Evolutionary conservation across 2,797 vertebrate species (phyloP).

Genomic region (Squalus acanthias): DNA sequence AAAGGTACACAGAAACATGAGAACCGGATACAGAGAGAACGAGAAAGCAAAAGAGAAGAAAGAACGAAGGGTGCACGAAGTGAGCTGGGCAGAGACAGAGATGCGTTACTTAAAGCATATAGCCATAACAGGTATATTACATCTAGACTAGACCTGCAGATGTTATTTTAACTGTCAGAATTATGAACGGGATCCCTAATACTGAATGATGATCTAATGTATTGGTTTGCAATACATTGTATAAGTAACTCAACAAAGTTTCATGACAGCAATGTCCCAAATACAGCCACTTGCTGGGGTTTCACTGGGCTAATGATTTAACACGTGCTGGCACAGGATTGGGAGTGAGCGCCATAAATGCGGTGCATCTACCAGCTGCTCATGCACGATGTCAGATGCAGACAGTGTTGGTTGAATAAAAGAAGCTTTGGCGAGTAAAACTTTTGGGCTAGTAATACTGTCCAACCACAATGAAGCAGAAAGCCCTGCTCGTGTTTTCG

Average conservation of each 20-base stretch:
- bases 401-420: not conserved
- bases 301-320: not conserved
- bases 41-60: not conserved
- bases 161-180: not conserved
- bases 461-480: not conserved
- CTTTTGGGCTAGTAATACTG: not conserved
- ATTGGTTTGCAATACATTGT: not conserved
- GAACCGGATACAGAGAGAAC: not conserved
- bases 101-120: not conserved
- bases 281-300: not conserved
- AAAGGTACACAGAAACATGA: not conserved
- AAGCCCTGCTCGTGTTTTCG: not conserved
- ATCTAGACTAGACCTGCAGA: not conserved
- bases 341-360: not conserved
- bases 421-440: not conserved
- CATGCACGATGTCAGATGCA: not conserved
- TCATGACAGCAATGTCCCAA: not conserved
- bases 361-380: not conserved
- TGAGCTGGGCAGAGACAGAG: not conserved
- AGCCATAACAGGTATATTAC: not conserved
- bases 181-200: not conserved
- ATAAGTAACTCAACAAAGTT: slow-evolving; percentile 5
- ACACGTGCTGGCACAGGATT: not conserved
- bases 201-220: too few species aligned
- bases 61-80: not conserved